Conservation (phyloP, 1,140 invertebrate species). For the Scaptodrosophila lebanonensis region DNA sequence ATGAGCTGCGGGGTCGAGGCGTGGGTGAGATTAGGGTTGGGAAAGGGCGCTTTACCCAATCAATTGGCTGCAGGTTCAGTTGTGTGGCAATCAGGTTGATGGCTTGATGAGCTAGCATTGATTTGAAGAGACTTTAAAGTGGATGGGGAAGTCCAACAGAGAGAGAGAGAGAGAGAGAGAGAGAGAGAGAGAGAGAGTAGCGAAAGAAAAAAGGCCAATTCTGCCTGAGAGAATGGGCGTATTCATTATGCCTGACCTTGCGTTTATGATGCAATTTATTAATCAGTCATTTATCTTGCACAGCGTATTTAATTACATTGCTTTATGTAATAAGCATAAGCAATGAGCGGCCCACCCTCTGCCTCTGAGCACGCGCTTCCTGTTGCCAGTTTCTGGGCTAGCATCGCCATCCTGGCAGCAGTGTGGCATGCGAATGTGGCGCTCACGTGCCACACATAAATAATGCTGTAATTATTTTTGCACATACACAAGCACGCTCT, state of each 20-base stretch:
- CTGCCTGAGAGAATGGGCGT: conserved; percentile 31
- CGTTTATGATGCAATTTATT: conserved; percentile 28
- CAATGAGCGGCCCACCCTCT: conserved; percentile 21
- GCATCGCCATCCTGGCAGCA: conserved; percentile 3
- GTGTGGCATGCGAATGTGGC: conserved; percentile 13
- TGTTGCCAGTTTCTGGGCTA: background rate
- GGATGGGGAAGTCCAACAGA: no score
- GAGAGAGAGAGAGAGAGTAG: no score
- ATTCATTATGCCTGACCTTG: conserved; percentile 30
- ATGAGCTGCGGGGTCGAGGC: background rate
- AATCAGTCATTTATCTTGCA: conserved; percentile 9
- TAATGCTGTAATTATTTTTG: conserved; percentile 68
- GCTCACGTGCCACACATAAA: conserved; percentile 62
- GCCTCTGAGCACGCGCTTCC: background rate
- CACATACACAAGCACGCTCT: conserved; percentile 26
- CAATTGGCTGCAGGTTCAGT: no score
- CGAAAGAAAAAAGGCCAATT: no score
- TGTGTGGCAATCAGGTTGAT: background rate
- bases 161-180: no score
- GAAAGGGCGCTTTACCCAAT: no score
- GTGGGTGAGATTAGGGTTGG: no score
- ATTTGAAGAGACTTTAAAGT: conserved; percentile 18
- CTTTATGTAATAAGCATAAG: conserved; percentile 29
- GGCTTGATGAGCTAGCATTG: no score
- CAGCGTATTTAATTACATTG: conserved; percentile 45